A percentile compares a stretch with the other conserved stretches of the same genome.
Evolutionary conservation across 2,888 invertebrate genomes (phyloP).

Genomic region (Athrips mouffetella): DNA sequence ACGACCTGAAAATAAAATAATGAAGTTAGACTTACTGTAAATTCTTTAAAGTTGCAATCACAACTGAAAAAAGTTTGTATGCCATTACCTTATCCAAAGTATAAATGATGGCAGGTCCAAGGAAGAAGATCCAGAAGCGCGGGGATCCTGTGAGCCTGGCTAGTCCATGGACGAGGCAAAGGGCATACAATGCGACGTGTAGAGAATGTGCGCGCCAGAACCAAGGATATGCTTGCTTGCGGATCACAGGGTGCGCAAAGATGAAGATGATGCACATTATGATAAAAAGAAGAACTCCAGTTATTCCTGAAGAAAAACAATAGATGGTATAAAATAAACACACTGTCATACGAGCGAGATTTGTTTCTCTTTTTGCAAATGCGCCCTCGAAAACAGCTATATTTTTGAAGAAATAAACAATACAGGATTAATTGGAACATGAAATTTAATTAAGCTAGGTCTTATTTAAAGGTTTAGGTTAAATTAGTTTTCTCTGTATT

Average conservation of each 20-base stretch:
- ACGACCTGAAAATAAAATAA: conserved; percentile 80
- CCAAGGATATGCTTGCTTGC: conserved; percentile 95
- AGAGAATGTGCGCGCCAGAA: conserved; percentile 97
- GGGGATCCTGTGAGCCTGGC: conserved; percentile 95
- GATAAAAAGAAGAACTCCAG: conserved; percentile 91
- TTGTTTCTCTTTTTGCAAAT: too few species aligned
- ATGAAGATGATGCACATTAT: conserved; percentile 97
- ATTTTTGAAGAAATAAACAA: too few species aligned
- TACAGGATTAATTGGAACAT: too few species aligned
- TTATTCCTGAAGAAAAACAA: conserved; percentile 81
- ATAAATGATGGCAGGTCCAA: conserved; percentile 93
- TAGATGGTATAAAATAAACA: too few species aligned
- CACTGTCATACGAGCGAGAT: too few species aligned
- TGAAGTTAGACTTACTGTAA: too few species aligned
- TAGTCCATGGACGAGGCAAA: conserved; percentile 93
- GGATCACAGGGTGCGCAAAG: conserved; percentile 95
- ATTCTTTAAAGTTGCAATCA: too few species aligned
- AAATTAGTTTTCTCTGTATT: too few species aligned
- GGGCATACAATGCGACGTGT: conserved; percentile 89
- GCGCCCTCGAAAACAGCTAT: too few species aligned
- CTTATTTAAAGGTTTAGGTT: too few species aligned
- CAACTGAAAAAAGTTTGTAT: background rate
- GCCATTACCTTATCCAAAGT: conserved; percentile 88
- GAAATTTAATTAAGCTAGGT: too few species aligned
- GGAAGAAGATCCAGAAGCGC: conserved; percentile 95